phyloP scores from a whole-genome alignment of 2,888 invertebrate species.

The Ochropleura leucogaster region DNA sequence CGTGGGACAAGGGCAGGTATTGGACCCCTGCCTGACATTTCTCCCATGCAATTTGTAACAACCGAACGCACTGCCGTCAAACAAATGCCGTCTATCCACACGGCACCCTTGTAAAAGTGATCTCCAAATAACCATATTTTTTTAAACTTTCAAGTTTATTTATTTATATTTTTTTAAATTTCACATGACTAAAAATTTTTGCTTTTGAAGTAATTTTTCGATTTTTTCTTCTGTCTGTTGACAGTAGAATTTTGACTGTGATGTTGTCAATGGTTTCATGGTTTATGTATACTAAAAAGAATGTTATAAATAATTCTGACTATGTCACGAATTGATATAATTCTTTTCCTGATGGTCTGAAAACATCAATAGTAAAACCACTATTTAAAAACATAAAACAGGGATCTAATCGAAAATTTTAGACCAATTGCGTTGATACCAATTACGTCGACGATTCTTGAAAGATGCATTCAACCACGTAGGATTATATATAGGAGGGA shows the following conservation, averaged over 20 bases:
- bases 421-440: no score
- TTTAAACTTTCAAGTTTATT: constrained; percentile 48
- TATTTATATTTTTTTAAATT: constrained; percentile 19
- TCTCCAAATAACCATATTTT: constrained; percentile 63
- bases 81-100: constrained; percentile 32
- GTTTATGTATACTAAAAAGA: constrained; percentile 20
- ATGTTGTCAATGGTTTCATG: constrained; percentile 10
- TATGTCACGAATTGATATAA: constrained; percentile 5
- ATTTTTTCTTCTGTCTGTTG: constrained; percentile 32
- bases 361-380: no score
- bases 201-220: constrained; percentile 30
- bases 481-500: no score
- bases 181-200: constrained; percentile 52
- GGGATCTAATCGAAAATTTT: no score
- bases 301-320: background rate
- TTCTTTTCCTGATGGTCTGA: background rate
- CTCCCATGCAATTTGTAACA: constrained; percentile 4
- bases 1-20: constrained; percentile 78
- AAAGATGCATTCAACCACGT: no score
- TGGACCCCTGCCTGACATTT: constrained; percentile 64
- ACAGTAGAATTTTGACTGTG: constrained; percentile 9
- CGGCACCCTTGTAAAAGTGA: constrained; percentile 47
- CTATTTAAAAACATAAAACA: no score
- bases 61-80: constrained; percentile 13
- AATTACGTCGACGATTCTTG: no score